Conservation (phyloP, 2,113 vertebrate genomes). For the Colistium nudipinnis region DNA sequence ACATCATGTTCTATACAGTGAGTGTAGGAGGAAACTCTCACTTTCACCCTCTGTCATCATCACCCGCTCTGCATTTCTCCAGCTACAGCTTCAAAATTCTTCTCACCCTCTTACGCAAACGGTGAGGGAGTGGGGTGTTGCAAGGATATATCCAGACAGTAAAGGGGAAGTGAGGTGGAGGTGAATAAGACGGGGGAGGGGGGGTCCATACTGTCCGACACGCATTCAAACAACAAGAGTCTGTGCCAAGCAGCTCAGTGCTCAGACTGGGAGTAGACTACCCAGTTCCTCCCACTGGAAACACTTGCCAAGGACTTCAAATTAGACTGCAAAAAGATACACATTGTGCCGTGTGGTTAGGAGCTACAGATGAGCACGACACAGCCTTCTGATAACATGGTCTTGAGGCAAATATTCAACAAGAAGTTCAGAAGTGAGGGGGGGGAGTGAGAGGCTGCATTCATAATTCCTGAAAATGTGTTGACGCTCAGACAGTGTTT, state of each 20-base stretch:
- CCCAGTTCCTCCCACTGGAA: conserved; percentile 62
- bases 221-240: conserved; percentile 61
- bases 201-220: conserved; percentile 55
- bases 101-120: conserved; percentile 33
- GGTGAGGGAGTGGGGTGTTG: conserved; percentile 2
- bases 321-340: conserved; percentile 66
- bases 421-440: conserved; percentile 22
- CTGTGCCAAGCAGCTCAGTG: conserved; percentile 61
- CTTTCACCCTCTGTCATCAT: conserved; percentile 46
- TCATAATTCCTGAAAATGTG: conserved; percentile 50
- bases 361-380: conserved; percentile 44
- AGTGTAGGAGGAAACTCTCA: conserved; percentile 53
- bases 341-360: conserved; percentile 64
- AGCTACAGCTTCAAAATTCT: conserved; percentile 41
- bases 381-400: conserved; percentile 47
- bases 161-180: conserved; percentile 27
- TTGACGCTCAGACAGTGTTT: conserved; percentile 48
- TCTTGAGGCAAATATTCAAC: conserved; percentile 54
- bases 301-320: conserved; percentile 67
- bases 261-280: conserved; percentile 58
- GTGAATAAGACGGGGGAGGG: conserved; percentile 37
- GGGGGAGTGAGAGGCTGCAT: background rate
- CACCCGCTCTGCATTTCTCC: conserved; percentile 17
- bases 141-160: conserved; percentile 41
- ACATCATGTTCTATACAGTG: conserved; percentile 66